These are phyloP conservation scores for Meloidogyne hapla DNA, from an alignment of 1,140 invertebrate genomes.

Conservation along the genomic window DNA sequence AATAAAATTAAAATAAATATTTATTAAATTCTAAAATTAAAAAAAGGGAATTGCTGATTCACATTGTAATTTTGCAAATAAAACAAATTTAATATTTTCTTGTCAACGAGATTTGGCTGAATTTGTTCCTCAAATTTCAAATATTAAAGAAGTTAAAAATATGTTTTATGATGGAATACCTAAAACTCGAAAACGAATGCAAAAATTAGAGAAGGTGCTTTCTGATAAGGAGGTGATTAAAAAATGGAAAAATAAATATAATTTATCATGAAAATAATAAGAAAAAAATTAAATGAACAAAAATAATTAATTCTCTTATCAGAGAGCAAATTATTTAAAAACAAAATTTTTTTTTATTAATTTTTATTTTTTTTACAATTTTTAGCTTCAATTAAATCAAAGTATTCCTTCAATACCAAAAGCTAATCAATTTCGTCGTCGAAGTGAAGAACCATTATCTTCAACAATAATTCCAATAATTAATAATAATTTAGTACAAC, in stretches of 20 bases:
- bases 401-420: conserved; percentile 25
- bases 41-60: conserved; percentile 48
- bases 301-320: no score
- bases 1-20: conserved; percentile 19
- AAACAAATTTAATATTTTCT: conserved; percentile 39
- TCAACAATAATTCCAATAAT: neutral
- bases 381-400: conserved; percentile 30
- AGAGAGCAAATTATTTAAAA: no score
- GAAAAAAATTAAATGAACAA: no score
- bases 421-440: conserved; percentile 10
- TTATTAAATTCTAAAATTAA: conserved; percentile 22
- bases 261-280: no score
- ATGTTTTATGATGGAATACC: conserved; percentile 51
- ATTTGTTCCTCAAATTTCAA: conserved; percentile 46
- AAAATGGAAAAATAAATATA: neutral
- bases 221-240: conserved; percentile 18
- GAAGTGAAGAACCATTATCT: conserved; percentile 8
- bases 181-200: conserved; percentile 40
- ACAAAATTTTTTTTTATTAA: neutral
- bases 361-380: neutral
- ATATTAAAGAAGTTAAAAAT: conserved; percentile 38
- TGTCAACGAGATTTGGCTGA: conserved; percentile 53
- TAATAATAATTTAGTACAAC: neutral
- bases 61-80: conserved; percentile 35
- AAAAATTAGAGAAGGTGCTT: conserved; percentile 40